These are phyloP conservation scores for Pluvialis apricaria DNA, from an alignment of 2,113 vertebrate species.

Conservation along the genomic window DNA sequence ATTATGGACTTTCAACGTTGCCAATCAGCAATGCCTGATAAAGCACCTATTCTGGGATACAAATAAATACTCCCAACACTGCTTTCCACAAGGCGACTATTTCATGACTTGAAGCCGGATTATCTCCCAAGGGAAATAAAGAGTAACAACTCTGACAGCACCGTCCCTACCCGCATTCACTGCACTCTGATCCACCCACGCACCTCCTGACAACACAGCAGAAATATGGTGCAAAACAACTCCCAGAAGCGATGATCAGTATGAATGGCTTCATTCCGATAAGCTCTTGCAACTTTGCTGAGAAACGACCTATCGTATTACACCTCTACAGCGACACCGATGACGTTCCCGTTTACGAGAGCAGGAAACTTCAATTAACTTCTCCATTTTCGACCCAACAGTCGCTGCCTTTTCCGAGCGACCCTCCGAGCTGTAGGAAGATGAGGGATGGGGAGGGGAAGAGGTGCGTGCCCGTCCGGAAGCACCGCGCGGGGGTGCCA, in stretches of 20 bases:
- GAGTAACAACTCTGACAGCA: background rate
- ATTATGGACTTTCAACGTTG: fast-evolving
- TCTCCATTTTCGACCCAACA: fast-evolving
- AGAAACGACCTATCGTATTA: too few species aligned
- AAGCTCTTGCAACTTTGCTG: fast-evolving
- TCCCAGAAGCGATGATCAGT: fast-evolving
- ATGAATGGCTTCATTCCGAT: fast-evolving
- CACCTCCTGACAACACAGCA: background rate
- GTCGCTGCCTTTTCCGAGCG: fast-evolving
- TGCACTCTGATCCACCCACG: too few species aligned
- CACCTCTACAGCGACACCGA: fast-evolving
- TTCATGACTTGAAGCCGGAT: background rate
- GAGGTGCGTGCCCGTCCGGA: background rate
- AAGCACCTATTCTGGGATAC: background rate
- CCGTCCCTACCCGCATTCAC: fast-evolving
- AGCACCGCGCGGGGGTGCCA: fast-evolving
- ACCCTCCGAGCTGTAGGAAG: fast-evolving
- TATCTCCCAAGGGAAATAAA: background rate
- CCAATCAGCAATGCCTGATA: background rate
- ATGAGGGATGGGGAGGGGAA: fast-evolving
- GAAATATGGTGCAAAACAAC: fast-evolving
- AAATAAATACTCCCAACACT: background rate
- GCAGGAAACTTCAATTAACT: fast-evolving
- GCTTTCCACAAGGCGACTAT: fast-evolving
- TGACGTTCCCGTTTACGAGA: too few species aligned